Percentiles rank a stretch among this genome's conserved stretches.
phyloP scores from a whole-genome alignment of 2,797 vertebrate genomes.

The Squalus acanthias region DNA sequence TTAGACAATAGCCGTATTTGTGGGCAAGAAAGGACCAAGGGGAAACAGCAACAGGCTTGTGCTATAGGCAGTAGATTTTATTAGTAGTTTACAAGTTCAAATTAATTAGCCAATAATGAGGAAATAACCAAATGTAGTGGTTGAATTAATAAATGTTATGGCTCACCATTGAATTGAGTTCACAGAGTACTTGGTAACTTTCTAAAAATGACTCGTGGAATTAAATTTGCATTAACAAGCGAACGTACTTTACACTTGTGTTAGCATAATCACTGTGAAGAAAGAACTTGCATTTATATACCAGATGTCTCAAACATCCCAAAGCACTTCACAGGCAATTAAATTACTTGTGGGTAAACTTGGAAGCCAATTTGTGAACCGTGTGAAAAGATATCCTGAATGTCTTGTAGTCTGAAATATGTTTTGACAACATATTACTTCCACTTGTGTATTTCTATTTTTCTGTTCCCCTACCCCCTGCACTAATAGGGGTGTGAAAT shows the following conservation, averaged over 20 bases:
- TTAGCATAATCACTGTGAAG: not conserved
- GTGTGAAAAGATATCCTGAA: not conserved
- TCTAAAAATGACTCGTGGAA: not conserved
- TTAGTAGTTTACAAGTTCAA: conserved; percentile 21
- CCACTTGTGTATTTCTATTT: not conserved
- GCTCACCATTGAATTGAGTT: not conserved
- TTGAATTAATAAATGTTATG: not conserved
- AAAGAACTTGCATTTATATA: not conserved
- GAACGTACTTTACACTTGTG: not conserved
- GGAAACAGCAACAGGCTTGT: conserved; percentile 53
- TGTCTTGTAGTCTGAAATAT: not conserved
- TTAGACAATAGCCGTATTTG: conserved; percentile 62
- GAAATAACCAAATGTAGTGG: not conserved
- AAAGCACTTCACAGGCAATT: not conserved
- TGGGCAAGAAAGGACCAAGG: conserved; percentile 64
- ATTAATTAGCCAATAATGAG: not conserved
- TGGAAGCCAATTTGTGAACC: not conserved
- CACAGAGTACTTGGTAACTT: not conserved
- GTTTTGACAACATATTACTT: not conserved
- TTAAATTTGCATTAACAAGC: not conserved
- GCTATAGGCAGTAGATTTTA: not conserved
- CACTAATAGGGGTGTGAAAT: not conserved
- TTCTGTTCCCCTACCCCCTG: not conserved
- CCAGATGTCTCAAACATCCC: not conserved
- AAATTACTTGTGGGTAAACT: not conserved